phyloP scores from a whole-genome alignment of 2,797 vertebrate species.

The Bradypus variegatus region DNA sequence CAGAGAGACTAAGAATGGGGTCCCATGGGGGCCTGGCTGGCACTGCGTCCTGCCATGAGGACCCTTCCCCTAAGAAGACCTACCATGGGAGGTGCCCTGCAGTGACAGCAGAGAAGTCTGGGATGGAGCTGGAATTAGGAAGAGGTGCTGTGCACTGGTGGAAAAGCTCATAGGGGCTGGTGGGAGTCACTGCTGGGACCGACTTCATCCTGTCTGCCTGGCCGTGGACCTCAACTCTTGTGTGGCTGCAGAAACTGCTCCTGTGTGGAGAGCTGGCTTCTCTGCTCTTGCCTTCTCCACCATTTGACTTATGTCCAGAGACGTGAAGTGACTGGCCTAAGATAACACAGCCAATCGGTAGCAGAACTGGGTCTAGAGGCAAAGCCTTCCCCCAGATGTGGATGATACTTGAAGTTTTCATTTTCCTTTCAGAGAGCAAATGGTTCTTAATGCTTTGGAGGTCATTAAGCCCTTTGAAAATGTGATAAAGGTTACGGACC shows the following conservation, averaged over 20 bases:
- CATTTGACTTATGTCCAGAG: not conserved
- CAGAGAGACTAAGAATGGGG: not conserved
- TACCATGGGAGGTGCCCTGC: not conserved
- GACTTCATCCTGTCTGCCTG: not conserved
- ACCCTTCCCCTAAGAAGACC: not conserved
- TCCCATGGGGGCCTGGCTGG: not conserved
- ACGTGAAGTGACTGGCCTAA: not conserved
- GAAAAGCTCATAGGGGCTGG: not conserved
- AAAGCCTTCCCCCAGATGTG: not conserved
- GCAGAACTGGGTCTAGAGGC: not conserved
- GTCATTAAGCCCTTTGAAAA: not conserved
- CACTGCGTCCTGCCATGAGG: not conserved
- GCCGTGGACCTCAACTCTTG: not conserved
- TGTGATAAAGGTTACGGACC: not conserved
- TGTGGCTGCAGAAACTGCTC: not conserved
- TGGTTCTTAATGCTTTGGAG: not conserved
- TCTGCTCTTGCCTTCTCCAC: not conserved
- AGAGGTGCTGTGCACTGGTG: not conserved
- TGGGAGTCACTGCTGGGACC: not conserved
- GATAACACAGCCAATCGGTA: not conserved
- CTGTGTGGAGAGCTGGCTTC: not conserved
- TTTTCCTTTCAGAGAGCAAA: not conserved
- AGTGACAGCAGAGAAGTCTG: not conserved
- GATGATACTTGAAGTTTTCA: not conserved
- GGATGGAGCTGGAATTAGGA: not conserved